Evolutionary conservation across 2,113 vertebrate species (phyloP), one percentile per base, ranked within the genome.

Genomic region (Myocastor coypus): DNA sequence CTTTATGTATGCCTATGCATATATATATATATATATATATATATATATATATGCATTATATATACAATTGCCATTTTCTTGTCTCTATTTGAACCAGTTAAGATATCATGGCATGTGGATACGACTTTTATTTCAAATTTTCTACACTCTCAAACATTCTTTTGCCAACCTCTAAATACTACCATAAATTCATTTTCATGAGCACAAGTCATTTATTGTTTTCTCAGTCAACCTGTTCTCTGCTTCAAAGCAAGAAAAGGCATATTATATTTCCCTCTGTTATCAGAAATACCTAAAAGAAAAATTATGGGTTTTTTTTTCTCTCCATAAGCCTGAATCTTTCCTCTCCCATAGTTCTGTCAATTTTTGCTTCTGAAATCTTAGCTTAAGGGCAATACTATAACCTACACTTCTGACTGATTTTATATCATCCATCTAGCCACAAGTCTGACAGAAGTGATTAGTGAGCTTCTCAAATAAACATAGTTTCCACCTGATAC

Each of bases 381-480:
- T 84, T 90, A 94, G 63, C 28, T 94, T 84, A 96, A 57, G 75
- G 42, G 32, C 52, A 59, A 59, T 86, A 81, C 66, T 68, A 46
- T 90, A 95, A 52, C 63, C 83, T 83, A 88, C 0, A 91, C 37
- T 61, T 96, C 81, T 42, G 88, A 20, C 83, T 92, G 83, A 91
- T 77, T 95, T 94, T 93, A 50, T 75, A 63, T 90, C 75, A 96
- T 89, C 71, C n/a, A 52, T 93, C 87, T 85, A 95, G 84, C 81
- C 73, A 82, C n/a, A 94, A 73, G 13, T 90, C 34, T 0, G 2
- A 93, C 57, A 96, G 64, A 94, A 26, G 63, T 95, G 84, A 96
- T 92, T 96, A 91, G 61, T 96, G 95, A 82, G 14, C 55, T 88
- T 42, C 46, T 87, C 87, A 92, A 91, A 92, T 83, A 92, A 69